Conservation (phyloP, 2,797 vertebrate genomes). For the Coregonus ussuriensis region DNA sequence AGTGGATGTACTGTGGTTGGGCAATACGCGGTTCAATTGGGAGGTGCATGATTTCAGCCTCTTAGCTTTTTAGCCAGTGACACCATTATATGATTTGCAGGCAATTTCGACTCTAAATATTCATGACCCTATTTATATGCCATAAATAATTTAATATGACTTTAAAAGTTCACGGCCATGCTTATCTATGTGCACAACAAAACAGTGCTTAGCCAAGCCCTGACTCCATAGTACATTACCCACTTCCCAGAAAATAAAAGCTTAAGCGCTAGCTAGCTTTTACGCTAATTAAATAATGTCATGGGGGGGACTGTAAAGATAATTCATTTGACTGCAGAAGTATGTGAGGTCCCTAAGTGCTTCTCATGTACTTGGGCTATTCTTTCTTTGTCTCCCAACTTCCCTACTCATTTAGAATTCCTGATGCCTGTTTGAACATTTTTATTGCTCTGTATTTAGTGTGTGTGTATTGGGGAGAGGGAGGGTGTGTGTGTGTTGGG, state of each 20-base stretch:
- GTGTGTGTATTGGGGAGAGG: not conserved
- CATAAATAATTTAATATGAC: constrained; percentile 23
- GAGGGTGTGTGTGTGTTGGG: not conserved
- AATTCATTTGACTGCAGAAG: constrained; percentile 45
- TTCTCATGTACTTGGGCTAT: constrained; percentile 25
- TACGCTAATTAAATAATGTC: constrained; percentile 53
- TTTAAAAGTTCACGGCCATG: constrained; percentile 7
- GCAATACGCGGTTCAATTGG: not conserved
- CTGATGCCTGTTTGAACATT: constrained; percentile 54
- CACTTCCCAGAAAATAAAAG: constrained; percentile 26
- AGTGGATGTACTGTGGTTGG: not conserved
- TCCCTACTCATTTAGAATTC: constrained; percentile 36
- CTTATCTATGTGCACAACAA: constrained; percentile 30
- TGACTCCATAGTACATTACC: not conserved
- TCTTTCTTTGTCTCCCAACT: constrained; percentile 12
- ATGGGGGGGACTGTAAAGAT: constrained; percentile 28
- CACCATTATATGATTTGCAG: no score
- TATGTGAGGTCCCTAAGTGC: constrained; percentile 30
- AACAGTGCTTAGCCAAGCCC: constrained; percentile 46
- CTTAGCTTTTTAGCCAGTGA: not conserved
- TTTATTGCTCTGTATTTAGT: constrained; percentile 40
- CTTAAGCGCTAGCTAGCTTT: constrained; percentile 43
- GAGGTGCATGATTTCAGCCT: not conserved
- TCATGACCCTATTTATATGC: constrained; percentile 8
- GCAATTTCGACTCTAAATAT: constrained; percentile 31